phyloP scores from a whole-genome alignment of 2,113 vertebrate species.

The Siphamia tubifer region DNA sequence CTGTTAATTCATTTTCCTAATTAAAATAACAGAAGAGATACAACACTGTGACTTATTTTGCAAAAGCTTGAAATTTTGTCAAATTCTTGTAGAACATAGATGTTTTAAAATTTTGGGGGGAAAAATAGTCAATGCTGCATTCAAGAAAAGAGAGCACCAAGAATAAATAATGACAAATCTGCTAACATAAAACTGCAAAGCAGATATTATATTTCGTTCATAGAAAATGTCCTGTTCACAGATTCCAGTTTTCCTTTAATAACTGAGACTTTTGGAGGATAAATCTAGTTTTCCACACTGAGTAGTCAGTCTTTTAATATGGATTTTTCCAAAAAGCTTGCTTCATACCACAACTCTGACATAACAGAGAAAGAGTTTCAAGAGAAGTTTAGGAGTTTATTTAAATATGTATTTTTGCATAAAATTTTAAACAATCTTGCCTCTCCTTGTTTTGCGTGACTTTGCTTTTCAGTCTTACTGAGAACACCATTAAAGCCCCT shows the following conservation, averaged over 20 bases:
- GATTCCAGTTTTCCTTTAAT: too few relatives aligned
- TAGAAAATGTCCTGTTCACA: too few relatives aligned
- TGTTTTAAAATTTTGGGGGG: too few relatives aligned
- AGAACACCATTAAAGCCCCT: slow-evolving; percentile 51
- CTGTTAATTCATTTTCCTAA: too few relatives aligned
- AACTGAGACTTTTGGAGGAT: background rate
- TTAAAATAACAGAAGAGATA: background rate
- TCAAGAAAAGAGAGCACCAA: background rate
- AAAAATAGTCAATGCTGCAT: background rate
- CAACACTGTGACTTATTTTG: background rate
- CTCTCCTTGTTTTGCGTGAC: slow-evolving; percentile 44
- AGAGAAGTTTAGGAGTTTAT: slow-evolving; percentile 14
- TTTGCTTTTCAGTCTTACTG: slow-evolving; percentile 20
- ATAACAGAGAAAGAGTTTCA: background rate
- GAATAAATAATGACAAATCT: too few relatives aligned
- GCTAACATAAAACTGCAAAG: too few relatives aligned
- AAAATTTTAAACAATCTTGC: slow-evolving; percentile 40
- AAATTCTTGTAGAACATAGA: background rate
- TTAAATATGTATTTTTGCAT: slow-evolving; percentile 54
- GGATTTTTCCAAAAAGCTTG: background rate
- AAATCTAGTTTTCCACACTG: background rate
- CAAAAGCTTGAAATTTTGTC: background rate
- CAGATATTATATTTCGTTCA: too few relatives aligned
- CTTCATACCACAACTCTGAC: background rate
- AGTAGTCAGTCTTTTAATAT: background rate